Evolutionary conservation across 1,140 invertebrate genomes (phyloP).

Genomic region (Drosophila funebris): DNA sequence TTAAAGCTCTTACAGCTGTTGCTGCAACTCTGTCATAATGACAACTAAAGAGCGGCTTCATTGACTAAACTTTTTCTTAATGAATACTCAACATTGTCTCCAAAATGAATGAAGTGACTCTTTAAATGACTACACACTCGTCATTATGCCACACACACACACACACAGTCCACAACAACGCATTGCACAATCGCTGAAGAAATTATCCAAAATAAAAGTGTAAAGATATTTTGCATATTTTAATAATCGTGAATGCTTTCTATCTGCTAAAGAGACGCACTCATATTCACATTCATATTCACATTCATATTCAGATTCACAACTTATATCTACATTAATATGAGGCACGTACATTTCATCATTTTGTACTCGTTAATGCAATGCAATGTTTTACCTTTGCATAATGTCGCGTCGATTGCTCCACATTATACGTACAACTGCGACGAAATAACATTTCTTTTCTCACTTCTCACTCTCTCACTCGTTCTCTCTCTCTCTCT

Average conservation of each 20-base stretch:
- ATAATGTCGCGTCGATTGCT: slow-evolving; percentile 80
- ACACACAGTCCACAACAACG: background rate
- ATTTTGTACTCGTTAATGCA: slow-evolving; percentile 48
- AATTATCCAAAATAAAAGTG: background rate
- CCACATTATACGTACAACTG: slow-evolving; percentile 79
- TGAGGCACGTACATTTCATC: slow-evolving; percentile 56
- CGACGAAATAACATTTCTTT: slow-evolving; percentile 69
- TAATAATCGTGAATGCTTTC: slow-evolving; percentile 9
- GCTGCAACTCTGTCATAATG: no score
- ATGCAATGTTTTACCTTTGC: slow-evolving; percentile 76
- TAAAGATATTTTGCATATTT: slow-evolving; percentile 13
- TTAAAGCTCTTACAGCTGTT: no score
- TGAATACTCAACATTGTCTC: background rate
- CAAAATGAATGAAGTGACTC: slow-evolving; percentile 8
- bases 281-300: background rate
- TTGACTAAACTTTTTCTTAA: background rate
- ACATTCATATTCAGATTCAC: slow-evolving; percentile 1
- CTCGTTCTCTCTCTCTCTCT: background rate
- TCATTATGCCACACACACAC: background rate
- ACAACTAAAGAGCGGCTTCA: no score
- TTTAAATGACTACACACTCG: background rate
- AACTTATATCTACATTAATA: slow-evolving; percentile 5
- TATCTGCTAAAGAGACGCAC: slow-evolving; percentile 4
- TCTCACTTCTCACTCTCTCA: slow-evolving; percentile 1
- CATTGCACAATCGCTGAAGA: background rate